Conservation (phyloP, 2,797 vertebrate species). For the Gambelia wislizenii region DNA sequence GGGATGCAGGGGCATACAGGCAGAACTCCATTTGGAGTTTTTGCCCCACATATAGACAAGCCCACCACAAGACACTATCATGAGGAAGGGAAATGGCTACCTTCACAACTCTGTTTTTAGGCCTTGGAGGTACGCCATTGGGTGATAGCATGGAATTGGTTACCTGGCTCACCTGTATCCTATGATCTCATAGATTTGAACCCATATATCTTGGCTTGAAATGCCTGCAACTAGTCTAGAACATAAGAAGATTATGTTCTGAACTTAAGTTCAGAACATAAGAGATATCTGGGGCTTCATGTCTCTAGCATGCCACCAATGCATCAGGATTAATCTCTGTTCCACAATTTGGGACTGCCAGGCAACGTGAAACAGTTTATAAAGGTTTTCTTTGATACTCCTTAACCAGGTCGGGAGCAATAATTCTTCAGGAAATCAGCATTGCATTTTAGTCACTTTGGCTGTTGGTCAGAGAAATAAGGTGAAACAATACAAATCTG, state of each 20-base stretch:
- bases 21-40: too few species aligned
- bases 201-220: background rate
- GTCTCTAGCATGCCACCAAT: background rate
- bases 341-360: background rate
- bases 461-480: background rate
- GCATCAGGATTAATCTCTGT: background rate
- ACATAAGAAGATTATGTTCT: too few species aligned
- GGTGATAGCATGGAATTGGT: background rate
- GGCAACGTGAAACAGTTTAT: background rate
- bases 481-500: background rate
- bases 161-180: background rate
- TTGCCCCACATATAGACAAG: too few species aligned
- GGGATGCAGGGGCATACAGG: too few species aligned
- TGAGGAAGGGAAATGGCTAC: too few species aligned
- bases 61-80: too few species aligned
- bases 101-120: too few species aligned
- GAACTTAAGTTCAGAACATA: background rate
- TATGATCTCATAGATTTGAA: background rate
- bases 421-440: background rate
- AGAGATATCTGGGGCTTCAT: too few species aligned
- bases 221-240: background rate
- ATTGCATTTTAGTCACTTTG: background rate
- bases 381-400: background rate
- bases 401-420: accelerated
- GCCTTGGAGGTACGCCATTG: too few species aligned